Base-by-base conservation (phyloP, 2,797 vertebrate species). In the Loris lydekkerianus region DNA sequence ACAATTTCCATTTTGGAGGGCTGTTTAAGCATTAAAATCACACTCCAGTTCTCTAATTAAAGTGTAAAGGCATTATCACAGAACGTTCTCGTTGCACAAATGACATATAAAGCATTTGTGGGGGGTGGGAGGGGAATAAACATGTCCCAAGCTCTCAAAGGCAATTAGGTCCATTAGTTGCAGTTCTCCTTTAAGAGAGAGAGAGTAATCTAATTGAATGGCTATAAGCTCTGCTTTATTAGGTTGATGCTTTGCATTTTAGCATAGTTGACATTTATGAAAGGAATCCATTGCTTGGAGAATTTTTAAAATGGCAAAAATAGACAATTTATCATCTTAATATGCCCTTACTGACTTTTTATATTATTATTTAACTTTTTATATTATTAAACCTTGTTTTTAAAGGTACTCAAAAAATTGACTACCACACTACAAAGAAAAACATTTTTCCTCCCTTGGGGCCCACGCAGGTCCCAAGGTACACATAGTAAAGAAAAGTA, bases 161-260 rank as follows among this genome's bases (percentile, higher is more conserved):
- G 93, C 89, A 98, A 97, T 98, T 98, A 98, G 17, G 81, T 70
- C 78, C 46, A 97, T 98, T 98, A 98, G 95, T 84, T 97, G 72
- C 91, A 91, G 0, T 65, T 84, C 76, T 97, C 96, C 88, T 97
- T 98, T 96, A 98, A 98, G 84, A 98, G 56, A 84, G 88, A 96
- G 31, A 58, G 83, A 56, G 83, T 97, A 97, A 97, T 96, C 77
- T 97, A 98, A 98, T 85, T 97, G 84, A 83, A 93, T 95, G 87
- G 25, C 86, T 65, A 92, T 61, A 80, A 53, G 91, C 70, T 96
- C 25, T 94, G 94, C 96, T 98, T 97, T 96, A 97, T 97, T 94
- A 92, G 83, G 77, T 89, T 93, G 83, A 82, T 95, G 90, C 60
- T 97, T 96, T 94, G 37, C 34, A 94, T 97, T 98, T 98, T 96